Conservation (phyloP, 2,888 invertebrate genomes). For the Cheilosia variabilis region DNA sequence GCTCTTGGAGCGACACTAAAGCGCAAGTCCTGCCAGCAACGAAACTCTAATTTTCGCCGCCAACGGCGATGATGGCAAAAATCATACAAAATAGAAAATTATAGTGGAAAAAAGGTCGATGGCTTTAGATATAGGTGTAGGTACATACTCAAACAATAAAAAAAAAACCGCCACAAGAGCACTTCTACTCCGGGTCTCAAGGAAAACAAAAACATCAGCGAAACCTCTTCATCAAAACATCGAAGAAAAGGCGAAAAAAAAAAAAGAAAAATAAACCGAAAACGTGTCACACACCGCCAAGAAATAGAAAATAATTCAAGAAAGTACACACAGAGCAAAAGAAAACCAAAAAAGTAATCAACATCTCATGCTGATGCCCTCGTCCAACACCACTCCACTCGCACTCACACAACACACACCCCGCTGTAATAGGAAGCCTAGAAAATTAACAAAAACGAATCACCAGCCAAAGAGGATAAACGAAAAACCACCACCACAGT, state of each 20-base stretch:
- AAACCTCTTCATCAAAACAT: constrained; percentile 54
- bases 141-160: constrained; percentile 7
- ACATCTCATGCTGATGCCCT: constrained; percentile 70
- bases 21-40: constrained; percentile 59
- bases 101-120: constrained; percentile 62
- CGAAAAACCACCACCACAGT: constrained; percentile 54
- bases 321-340: constrained; percentile 49
- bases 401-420: constrained; percentile 24
- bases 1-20: constrained; percentile 39
- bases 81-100: constrained; percentile 21
- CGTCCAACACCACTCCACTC: constrained; percentile 27
- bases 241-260: not conserved
- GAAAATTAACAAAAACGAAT: constrained; percentile 48
- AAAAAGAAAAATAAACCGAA: constrained; percentile 31
- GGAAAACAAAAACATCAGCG: constrained; percentile 10
- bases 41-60: constrained; percentile 7
- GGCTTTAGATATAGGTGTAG: constrained; percentile 47
- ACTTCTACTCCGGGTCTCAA: not conserved
- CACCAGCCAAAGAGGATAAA: constrained; percentile 54
- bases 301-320: constrained; percentile 67
- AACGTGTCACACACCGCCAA: constrained; percentile 66
- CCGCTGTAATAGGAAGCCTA: constrained; percentile 2
- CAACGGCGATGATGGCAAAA: constrained; percentile 53
- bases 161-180: constrained; percentile 1
- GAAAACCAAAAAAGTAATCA: constrained; percentile 48